A percentile compares a stretch with the other conserved stretches of the same genome.
These are phyloP conservation scores for Ceratina calcarata DNA, from an alignment of 1,140 invertebrate genomes.

Conservation along the genomic window DNA sequence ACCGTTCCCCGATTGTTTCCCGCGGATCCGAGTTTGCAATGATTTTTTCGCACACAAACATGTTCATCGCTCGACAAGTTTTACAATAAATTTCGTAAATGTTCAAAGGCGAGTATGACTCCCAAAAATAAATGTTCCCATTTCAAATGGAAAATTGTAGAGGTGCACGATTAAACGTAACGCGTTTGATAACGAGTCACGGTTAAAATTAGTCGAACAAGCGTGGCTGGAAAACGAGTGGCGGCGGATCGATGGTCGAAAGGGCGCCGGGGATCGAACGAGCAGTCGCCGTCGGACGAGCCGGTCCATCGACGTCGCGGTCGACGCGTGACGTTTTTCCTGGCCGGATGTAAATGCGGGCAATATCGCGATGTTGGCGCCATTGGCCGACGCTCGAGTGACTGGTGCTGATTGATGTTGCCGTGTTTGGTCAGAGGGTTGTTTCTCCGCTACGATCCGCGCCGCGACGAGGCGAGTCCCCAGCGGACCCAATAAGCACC, in stretches of 20 bases:
- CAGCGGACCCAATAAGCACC: slow-evolving; percentile 79
- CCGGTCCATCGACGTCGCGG: slow-evolving; percentile 42
- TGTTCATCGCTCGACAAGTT: not conserved
- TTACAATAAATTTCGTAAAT: too few species aligned
- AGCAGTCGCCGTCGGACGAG: slow-evolving; percentile 2
- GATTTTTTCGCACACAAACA: not conserved
- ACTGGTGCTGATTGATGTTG: slow-evolving; percentile 81
- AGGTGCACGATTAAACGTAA: too few species aligned
- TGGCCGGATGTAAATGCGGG: slow-evolving; percentile 71
- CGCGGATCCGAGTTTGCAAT: not conserved
- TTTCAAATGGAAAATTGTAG: too few species aligned
- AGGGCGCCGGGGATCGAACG: slow-evolving; percentile 12
- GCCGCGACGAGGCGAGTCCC: slow-evolving; percentile 66
- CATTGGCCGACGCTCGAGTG: slow-evolving; percentile 77
- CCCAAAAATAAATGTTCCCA: too few species aligned
- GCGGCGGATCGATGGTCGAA: slow-evolving; percentile 16
- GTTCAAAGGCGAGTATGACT: not conserved
- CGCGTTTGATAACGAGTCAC: too few species aligned
- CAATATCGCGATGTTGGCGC: slow-evolving; percentile 78
- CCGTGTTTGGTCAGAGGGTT: slow-evolving; percentile 81
- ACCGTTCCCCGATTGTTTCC: not conserved
- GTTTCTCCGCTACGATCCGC: slow-evolving; percentile 74
- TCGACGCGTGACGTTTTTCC: slow-evolving; percentile 59
- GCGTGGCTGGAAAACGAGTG: not conserved
- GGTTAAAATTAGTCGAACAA: too few species aligned